Base-by-base conservation (phyloP, 2,888 invertebrate species). In the Alloscopus bannaensis region DNA sequence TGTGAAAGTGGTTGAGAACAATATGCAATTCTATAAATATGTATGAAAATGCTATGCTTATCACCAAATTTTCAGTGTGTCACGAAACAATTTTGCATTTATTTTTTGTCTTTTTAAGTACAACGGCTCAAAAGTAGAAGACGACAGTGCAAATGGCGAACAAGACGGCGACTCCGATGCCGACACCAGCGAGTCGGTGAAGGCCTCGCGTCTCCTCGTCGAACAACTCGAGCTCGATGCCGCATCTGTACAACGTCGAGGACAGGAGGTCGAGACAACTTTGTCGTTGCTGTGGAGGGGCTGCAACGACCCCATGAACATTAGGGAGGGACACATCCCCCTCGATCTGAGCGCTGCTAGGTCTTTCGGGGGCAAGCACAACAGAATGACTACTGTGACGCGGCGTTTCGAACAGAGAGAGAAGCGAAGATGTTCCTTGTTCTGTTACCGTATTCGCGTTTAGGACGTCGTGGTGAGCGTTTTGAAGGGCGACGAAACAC, bases 141-240 rank as follows among this genome's bases (percentile, higher is more conserved):
- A 68, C 68, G 11, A 75, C 47, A 2, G 66, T 36, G 36, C 75
- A 75, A 75, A 75, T 68, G 26, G 68, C 68, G 20, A 75, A 13
- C 2, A 59, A 31, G 1, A 68, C 59, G 26, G 75, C 75, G 2
- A 75, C 31, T 66, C 75, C 75, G 3, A 75, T 13, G 0, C 75
- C 75, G 11, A 75, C 59, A 2, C 66, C 66, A 28, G 60, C 59
- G 16, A 57, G 4, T 31, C 75, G 29, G 26, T 55, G 42, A 3
- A 59, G 3, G 1, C 36, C 59, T n/a, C 24, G 26, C 3, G 24
- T 59, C 13, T 68, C 66, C 22, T 66, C 66, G 28, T 75, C 75
- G 36, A 57, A 75, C 16, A 75, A 20, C 24, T 68, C 75, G 59
- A 75, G 26, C 50, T 75, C 75, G 29, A 75, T 22, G 1, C 66